Percentiles rank a stretch among this genome's conserved stretches.
phyloP scores from a whole-genome alignment of 2,888 invertebrate genomes.

The Melikaiella ostensackeni region DNA sequence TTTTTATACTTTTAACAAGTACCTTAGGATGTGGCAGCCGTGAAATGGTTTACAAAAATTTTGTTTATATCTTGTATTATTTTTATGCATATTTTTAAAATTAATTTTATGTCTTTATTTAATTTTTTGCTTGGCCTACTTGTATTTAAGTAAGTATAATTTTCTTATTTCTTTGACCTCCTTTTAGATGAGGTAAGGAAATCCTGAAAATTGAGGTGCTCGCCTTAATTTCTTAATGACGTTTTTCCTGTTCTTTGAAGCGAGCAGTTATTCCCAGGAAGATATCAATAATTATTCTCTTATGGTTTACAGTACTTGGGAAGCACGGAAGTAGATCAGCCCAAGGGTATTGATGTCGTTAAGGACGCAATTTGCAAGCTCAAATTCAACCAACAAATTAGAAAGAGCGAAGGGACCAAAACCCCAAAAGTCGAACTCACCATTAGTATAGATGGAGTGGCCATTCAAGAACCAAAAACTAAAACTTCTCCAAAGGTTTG shows the following conservation, averaged over 20 bases:
- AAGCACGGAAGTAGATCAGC: slow-evolving; percentile 95
- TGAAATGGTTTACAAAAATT: too few species aligned
- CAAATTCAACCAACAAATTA: slow-evolving; percentile 94
- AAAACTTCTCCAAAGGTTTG: slow-evolving; percentile 74
- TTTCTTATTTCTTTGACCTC: not conserved
- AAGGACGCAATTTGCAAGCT: slow-evolving; percentile 98
- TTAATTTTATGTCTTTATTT: too few species aligned
- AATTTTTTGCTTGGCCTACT: too few species aligned
- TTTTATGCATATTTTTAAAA: too few species aligned
- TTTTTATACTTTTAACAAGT: too few species aligned
- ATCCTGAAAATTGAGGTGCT: slow-evolving; percentile 8
- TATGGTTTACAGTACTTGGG: slow-evolving; percentile 89
- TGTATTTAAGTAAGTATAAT: too few species aligned
- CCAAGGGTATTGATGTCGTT: slow-evolving; percentile 98
- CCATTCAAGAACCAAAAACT: slow-evolving; percentile 86
- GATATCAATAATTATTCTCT: slow-evolving; percentile 35
- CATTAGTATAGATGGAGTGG: slow-evolving; percentile 98
- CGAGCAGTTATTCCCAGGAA: not conserved
- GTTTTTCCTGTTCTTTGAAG: not conserved
- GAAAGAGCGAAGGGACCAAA: slow-evolving; percentile 94
- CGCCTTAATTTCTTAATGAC: not conserved
- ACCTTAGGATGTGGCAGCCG: too few species aligned
- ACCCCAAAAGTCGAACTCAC: slow-evolving; percentile 95
- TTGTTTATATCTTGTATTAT: too few species aligned
- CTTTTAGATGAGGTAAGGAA: not conserved